Conservation (phyloP, 2,113 vertebrate genomes). For the Dromiciops gliroides region DNA sequence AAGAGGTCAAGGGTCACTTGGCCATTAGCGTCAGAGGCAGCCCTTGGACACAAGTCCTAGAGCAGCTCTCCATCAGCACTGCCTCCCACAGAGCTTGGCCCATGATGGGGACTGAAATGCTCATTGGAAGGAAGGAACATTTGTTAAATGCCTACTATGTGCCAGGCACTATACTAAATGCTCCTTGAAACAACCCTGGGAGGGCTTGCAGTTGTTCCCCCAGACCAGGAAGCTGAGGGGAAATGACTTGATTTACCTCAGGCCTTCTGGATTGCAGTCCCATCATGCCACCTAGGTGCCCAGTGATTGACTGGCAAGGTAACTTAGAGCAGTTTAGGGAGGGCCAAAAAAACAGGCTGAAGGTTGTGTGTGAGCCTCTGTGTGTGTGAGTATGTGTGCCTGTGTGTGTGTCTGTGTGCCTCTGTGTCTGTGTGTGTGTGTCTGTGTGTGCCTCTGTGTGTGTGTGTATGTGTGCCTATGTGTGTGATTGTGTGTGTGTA, state of each 20-base stretch:
- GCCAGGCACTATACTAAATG: not conserved
- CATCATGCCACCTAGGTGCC: not conserved
- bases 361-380: too few relatives aligned
- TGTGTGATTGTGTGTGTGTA: too few relatives aligned
- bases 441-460: too few relatives aligned
- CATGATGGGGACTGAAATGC: not conserved
- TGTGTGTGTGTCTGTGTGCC: too few relatives aligned
- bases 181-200: not conserved
- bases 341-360: not conserved
- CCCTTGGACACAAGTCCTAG: not conserved
- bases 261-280: too few relatives aligned
- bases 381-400: too few relatives aligned
- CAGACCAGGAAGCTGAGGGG: too few relatives aligned
- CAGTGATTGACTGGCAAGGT: too few relatives aligned
- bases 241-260: too few relatives aligned
- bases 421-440: too few relatives aligned
- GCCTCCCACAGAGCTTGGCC: not conserved
- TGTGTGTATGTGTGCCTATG: too few relatives aligned
- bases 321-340: not conserved
- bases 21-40: not conserved
- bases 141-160: not conserved
- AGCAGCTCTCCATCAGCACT: not conserved
- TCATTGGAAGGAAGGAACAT: not conserved
- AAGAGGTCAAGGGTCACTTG: not conserved
- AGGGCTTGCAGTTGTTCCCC: too few relatives aligned